Conservation (phyloP, 92 coral and sea anemone genomes). For the Siderastrea radians region DNA sequence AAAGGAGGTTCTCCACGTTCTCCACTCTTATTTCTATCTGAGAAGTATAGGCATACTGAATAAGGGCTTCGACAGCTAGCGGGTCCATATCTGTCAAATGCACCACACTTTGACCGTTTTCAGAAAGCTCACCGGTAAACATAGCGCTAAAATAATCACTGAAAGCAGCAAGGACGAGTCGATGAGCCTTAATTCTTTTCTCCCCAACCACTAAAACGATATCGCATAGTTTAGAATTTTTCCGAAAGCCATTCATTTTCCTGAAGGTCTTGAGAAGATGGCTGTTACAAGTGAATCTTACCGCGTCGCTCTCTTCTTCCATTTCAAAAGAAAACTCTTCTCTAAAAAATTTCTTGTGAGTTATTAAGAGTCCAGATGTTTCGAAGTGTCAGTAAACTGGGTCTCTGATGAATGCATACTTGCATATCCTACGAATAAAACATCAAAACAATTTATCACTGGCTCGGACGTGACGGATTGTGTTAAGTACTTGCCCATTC, state of each 20-base stretch:
- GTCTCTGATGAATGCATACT: neutral
- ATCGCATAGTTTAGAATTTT: conserved; percentile 90
- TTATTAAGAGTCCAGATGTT: neutral
- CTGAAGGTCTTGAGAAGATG: conserved; percentile 85
- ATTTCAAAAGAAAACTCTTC: conserved; percentile 40
- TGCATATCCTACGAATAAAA: neutral
- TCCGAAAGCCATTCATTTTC: conserved; percentile 87
- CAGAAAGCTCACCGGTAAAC: conserved; percentile 96
- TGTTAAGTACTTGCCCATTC: no score
- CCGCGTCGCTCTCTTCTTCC: conserved; percentile 80
- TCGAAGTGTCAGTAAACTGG: neutral
- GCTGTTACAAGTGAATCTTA: conserved; percentile 66
- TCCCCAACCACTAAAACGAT: conserved; percentile 91
- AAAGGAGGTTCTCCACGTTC: conserved; percentile 92
- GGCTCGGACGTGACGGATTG: conserved; percentile 30
- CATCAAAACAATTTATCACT: neutral
- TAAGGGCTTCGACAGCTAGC: conserved; percentile 89
- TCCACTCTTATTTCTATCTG: conserved; percentile 94
- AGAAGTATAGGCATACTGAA: conserved; percentile 94
- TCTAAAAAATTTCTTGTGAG: neutral
- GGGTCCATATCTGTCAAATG: conserved; percentile 93
- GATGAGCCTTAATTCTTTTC: conserved; percentile 89
- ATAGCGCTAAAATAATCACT: conserved; percentile 99
- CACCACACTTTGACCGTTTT: conserved; percentile 81
- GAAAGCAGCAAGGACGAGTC: conserved; percentile 94